Evolutionary conservation across 1,140 invertebrate species (phyloP).

Genomic region (Choristoneura fumiferana): DNA sequence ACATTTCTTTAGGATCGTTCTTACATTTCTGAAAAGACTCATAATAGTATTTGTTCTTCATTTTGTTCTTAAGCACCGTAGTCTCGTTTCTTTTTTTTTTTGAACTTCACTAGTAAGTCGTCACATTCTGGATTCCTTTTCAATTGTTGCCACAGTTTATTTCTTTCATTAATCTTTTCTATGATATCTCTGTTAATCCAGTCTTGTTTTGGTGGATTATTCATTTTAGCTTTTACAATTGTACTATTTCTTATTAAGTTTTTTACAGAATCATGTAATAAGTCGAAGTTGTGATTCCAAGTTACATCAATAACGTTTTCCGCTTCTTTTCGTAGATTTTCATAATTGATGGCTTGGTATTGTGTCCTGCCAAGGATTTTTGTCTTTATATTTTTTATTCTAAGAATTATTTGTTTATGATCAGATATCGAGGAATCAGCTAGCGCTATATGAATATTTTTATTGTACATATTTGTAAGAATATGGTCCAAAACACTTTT

Average conservation of each 20-base stretch:
- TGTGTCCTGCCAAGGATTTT: not conserved
- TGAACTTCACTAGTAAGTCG: not conserved
- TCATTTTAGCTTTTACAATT: conserved; percentile 17
- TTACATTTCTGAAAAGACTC: not conserved
- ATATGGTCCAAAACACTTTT: not conserved
- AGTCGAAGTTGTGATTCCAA: not conserved
- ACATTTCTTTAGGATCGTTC: conserved; percentile 1
- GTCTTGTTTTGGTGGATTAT: conserved; percentile 9
- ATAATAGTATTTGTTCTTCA: conserved; percentile 7
- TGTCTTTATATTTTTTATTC: conserved; percentile 16
- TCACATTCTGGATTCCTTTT: conserved; percentile 3
- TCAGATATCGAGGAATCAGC: not conserved
- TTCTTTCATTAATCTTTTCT: conserved; percentile 2
- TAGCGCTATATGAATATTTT: not conserved
- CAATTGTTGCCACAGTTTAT: not conserved
- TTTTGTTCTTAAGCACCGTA: not conserved
- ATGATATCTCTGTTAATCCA: conserved; percentile 13
- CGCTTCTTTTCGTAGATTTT: not conserved
- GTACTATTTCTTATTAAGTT: not conserved
- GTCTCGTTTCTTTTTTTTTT: not conserved
- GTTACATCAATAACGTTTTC: not conserved
- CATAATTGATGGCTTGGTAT: conserved; percentile 20
- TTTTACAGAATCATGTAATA: not conserved
- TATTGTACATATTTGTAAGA: not conserved
- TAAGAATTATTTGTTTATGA: conserved; percentile 18